A percentile compares a stretch with the other conserved stretches of the same genome.
These are phyloP conservation scores for Daboia siamensis DNA, from an alignment of 2,113 vertebrate species.

Conservation along the genomic window DNA sequence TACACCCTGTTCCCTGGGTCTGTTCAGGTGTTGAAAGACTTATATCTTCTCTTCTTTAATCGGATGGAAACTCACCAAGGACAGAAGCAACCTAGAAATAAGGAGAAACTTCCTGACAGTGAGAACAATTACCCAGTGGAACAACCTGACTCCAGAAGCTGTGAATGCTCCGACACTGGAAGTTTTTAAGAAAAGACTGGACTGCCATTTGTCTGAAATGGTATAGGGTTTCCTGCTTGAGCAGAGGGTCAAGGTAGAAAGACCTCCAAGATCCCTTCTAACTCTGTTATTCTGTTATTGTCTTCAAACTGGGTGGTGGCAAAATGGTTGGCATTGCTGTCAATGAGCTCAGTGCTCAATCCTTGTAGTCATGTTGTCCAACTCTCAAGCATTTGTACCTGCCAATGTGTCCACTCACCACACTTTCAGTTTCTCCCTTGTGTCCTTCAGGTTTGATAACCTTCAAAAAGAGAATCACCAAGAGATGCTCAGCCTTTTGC, in stretches of 20 bases:
- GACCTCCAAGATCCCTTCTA: neutral
- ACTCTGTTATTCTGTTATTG: neutral
- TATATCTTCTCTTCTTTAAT: neutral
- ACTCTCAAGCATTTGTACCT: neutral
- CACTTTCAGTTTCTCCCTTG: neutral
- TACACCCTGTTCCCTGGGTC: neutral
- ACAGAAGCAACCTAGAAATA: neutral
- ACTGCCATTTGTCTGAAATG: neutral
- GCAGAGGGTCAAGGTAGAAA: neutral
- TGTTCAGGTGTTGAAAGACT: neutral
- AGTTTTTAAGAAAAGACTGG: neutral
- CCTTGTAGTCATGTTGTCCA: neutral
- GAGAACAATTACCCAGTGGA: neutral
- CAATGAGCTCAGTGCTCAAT: neutral
- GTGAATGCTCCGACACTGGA: neutral
- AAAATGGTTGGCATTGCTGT: neutral
- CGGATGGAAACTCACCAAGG: neutral
- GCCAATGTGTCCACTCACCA: neutral
- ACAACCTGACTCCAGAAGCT: neutral
- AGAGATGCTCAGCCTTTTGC: slow-evolving; percentile 56
- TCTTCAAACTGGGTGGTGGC: neutral
- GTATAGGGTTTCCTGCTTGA: neutral
- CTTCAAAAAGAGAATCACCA: slow-evolving; percentile 57
- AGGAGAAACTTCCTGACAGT: neutral
- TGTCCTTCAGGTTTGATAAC: slow-evolving; percentile 37